These are phyloP conservation scores for Artibeus lituratus DNA, from an alignment of 2,797 vertebrate species.

Conservation along the genomic window DNA sequence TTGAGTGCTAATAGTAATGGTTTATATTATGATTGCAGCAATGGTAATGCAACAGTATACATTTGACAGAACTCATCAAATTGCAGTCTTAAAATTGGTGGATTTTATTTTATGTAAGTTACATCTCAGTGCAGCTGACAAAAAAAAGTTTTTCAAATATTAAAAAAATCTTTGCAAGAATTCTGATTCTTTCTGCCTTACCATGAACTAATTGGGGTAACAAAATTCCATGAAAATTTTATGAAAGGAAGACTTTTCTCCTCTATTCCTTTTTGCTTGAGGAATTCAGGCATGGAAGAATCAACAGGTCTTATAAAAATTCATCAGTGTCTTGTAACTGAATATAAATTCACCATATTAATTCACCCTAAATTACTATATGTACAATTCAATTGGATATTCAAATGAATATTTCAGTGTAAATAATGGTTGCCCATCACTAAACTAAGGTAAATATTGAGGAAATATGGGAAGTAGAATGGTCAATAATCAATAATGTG, in stretches of 20 bases:
- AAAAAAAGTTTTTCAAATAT: background rate
- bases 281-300: background rate
- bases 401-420: background rate
- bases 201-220: background rate
- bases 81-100: background rate
- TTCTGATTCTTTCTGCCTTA: background rate
- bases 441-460: background rate
- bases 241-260: background rate
- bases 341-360: background rate
- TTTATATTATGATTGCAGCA: background rate
- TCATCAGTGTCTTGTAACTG: background rate
- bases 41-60: background rate
- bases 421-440: background rate
- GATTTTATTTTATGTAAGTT: background rate
- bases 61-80: background rate
- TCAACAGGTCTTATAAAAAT: background rate
- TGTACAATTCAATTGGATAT: background rate
- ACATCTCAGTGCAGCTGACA: background rate
- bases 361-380: background rate
- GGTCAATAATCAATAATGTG: background rate
- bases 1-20: background rate
- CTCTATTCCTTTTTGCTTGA: background rate
- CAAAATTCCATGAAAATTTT: background rate
- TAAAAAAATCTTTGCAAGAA: background rate
- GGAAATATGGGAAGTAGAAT: background rate